Evolutionary conservation across 1,140 invertebrate species (phyloP).

Genomic region (Sycobia sp.): DNA sequence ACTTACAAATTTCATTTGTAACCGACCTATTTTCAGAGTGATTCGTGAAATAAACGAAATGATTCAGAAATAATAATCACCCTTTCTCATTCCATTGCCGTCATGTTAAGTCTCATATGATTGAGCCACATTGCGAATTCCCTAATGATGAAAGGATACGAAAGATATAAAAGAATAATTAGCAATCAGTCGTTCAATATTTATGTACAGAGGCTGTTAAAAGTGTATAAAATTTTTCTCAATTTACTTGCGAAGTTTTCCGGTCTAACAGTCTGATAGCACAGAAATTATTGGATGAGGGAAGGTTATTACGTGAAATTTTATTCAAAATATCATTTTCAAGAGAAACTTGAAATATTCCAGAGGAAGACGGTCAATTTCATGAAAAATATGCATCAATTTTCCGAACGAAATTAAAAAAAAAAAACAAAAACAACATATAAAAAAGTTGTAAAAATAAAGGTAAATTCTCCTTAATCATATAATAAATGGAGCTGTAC

Average conservation of each 20-base stretch:
- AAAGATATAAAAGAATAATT: slow-evolving; percentile 24
- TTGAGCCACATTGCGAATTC: slow-evolving; percentile 17
- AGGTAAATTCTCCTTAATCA: slow-evolving; percentile 12
- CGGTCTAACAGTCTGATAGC: slow-evolving; percentile 12
- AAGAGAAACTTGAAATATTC: background rate
- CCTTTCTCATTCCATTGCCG: slow-evolving; percentile 23
- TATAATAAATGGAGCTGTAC: slow-evolving; percentile 45
- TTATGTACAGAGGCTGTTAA: no score
- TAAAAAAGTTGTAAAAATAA: slow-evolving; percentile 26
- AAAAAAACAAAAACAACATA: slow-evolving; percentile 30
- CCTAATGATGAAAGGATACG: slow-evolving; percentile 8
- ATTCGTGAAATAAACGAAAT: slow-evolving; percentile 12
- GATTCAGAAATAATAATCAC: slow-evolving; percentile 14
- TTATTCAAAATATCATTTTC: background rate
- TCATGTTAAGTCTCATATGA: slow-evolving; percentile 14
- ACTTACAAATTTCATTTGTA: slow-evolving; percentile 24
- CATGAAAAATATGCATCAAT: slow-evolving; percentile 48
- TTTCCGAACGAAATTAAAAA: slow-evolving; percentile 43
- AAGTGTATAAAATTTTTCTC: no score
- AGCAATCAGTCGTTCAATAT: no score
- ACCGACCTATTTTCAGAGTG: slow-evolving; percentile 8
- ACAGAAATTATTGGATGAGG: background rate
- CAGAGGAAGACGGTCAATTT: slow-evolving; percentile 39
- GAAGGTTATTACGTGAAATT: background rate
- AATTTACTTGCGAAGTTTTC: no score